A percentile compares a stretch with the other conserved stretches of the same genome.
Evolutionary conservation across 2,113 vertebrate species (phyloP).

Genomic region (Caracal caracal): DNA sequence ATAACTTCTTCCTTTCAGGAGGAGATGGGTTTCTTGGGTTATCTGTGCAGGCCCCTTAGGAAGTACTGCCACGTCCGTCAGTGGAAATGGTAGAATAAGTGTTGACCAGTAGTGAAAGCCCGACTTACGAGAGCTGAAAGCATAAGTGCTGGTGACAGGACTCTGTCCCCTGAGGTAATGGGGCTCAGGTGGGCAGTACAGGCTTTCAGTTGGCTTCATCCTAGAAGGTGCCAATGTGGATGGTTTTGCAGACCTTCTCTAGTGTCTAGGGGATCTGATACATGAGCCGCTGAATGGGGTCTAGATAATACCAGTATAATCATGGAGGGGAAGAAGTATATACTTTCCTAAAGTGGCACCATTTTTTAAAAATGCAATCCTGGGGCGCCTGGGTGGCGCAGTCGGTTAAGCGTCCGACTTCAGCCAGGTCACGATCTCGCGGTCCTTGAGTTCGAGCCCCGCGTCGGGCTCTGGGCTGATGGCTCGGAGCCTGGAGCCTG

Average conservation of each 20-base stretch:
- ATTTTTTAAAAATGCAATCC: no score
- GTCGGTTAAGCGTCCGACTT: no score
- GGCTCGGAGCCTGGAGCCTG: no score
- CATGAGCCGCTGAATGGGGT: background rate
- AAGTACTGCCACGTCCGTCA: background rate
- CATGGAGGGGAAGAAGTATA: background rate
- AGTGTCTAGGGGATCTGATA: background rate
- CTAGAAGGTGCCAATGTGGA: background rate
- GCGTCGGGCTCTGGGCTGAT: no score
- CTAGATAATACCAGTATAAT: background rate
- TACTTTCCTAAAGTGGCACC: background rate
- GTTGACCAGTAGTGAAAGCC: background rate
- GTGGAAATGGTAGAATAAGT: background rate
- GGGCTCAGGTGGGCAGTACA: background rate
- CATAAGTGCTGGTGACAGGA: background rate
- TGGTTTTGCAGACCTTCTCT: background rate
- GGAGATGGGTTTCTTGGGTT: background rate
- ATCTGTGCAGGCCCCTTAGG: background rate
- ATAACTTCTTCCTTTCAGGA: background rate
- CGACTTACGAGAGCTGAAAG: no score
- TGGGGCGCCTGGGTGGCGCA: no score
- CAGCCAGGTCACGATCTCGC: no score
- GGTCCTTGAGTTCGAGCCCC: no score
- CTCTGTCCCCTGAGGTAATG: background rate
- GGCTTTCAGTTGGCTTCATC: background rate